Conservation (phyloP, 2,888 invertebrate species). For the Clitarchus hookeri region DNA sequence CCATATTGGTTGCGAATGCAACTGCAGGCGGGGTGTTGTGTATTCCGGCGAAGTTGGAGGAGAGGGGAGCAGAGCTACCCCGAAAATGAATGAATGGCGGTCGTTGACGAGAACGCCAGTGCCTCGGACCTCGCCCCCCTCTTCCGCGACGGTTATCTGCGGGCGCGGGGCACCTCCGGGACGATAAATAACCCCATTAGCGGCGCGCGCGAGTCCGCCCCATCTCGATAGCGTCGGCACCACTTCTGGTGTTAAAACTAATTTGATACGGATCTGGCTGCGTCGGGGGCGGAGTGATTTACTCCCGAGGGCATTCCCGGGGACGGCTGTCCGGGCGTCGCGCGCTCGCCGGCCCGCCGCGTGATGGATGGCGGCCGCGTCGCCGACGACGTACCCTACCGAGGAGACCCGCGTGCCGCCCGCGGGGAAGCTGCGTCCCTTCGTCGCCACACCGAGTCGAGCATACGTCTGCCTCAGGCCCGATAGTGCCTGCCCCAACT, state of each 20-base stretch:
- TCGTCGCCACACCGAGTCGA: background rate
- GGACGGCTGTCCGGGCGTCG: background rate
- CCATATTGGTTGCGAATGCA: too few relatives aligned
- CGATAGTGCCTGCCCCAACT: too few relatives aligned
- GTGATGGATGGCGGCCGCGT: background rate
- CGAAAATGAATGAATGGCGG: constrained; percentile 1
- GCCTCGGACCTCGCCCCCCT: background rate
- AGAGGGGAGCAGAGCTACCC: background rate
- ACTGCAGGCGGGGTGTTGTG: background rate
- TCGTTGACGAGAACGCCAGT: background rate
- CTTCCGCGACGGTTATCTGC: background rate
- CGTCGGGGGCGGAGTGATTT: background rate
- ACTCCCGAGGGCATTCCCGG: background rate
- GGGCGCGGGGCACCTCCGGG: background rate
- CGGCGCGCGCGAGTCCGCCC: background rate
- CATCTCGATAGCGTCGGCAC: constrained; percentile 8
- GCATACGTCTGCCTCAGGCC: too few relatives aligned
- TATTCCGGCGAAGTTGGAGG: background rate
- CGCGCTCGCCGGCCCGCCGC: background rate
- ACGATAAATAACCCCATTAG: background rate
- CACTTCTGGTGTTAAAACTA: constrained; percentile 14
- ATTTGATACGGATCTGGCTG: constrained; percentile 9
- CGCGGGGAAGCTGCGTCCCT: background rate
- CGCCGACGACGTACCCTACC: background rate
- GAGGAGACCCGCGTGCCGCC: background rate